Base-by-base conservation (phyloP, 2,113 vertebrate species). In the Riparia riparia region DNA sequence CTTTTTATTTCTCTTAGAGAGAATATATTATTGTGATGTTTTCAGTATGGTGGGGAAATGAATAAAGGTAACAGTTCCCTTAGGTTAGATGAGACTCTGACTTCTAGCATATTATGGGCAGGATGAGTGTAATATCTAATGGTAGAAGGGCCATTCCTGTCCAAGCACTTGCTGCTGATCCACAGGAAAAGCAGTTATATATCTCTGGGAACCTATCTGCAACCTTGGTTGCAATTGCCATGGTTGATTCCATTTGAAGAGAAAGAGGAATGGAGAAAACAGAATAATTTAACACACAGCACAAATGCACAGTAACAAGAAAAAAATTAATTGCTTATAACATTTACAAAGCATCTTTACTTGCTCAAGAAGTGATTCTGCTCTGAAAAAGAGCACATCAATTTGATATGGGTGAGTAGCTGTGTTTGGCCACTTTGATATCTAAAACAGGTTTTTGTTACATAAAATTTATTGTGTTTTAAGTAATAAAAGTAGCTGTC, bases 1-100 rank as follows among this genome's bases (percentile, higher is more conserved):
- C 5, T 42, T 91, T 96, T 86, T 92, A 86, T 92, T 92, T 92
- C 31, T 83, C 86, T 60, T 74, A 86, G 72, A 63, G 32, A 49
- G 37, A 68, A 71, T 50, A 71, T 71, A 31, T 86, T 92, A 51
- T 84, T 64, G 51, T 51, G 29, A 10, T 41, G 16, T 64, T 96
- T 86, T 58, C 56, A 69, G 53, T 72, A 72, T 45, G 29, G 53
- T 69, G 53, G 14, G 17, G 37, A 87, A 89, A 93, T n/a, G 44
- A 89, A 65, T 89, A 89, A 89, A 95, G 51, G 20, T 68, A 83
- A 60, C 6, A 28, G 60, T 90, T 80, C 86, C 81, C 73, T 83
- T 53, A 86, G 89, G 51, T 90, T 90, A 86, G 42, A 58, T 74
- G 61, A 69, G 73, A 84, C 60, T 69, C 79, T 87, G 66, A 79